These are phyloP conservation scores for Hydraecia micacea DNA, from an alignment of 2,888 invertebrate genomes.

Conservation along the genomic window DNA sequence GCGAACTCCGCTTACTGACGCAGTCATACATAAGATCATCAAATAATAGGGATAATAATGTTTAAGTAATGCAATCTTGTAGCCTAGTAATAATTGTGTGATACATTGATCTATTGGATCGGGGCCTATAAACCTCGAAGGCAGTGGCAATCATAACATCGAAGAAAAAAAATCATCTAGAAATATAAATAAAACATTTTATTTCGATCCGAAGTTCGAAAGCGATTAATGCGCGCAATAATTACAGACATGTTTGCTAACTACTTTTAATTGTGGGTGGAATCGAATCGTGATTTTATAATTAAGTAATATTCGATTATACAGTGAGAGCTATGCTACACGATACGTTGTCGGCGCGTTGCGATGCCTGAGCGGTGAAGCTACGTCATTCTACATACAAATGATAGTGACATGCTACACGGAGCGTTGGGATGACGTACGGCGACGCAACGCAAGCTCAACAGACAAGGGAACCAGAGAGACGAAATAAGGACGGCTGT, in stretches of 20 bases:
- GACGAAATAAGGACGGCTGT: too few species aligned
- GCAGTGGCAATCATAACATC: slow-evolving; percentile 69
- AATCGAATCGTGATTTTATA: slow-evolving; percentile 68
- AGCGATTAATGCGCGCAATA: slow-evolving; percentile 72
- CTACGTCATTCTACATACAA: background rate
- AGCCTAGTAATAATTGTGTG: background rate
- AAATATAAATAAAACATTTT: slow-evolving; percentile 65
- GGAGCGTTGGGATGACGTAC: background rate
- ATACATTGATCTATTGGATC: slow-evolving; percentile 40
- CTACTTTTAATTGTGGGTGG: slow-evolving; percentile 72
- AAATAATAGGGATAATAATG: background rate
- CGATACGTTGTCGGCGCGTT: background rate
- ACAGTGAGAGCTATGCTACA: background rate
- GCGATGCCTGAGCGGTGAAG: background rate
- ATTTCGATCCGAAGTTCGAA: slow-evolving; percentile 64
- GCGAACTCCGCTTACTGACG: background rate
- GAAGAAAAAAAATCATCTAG: slow-evolving; percentile 66
- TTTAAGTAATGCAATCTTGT: background rate
- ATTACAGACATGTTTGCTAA: slow-evolving; percentile 76
- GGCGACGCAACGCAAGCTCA: background rate
- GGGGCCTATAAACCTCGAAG: slow-evolving; percentile 57
- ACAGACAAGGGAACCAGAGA: background rate
- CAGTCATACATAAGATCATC: background rate
- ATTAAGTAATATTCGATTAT: slow-evolving; percentile 45
- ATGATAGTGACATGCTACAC: background rate